Evolutionary conservation across 2,113 vertebrate genomes (phyloP), one percentile per base, ranked within the genome.

Genomic region (Rhinoptilus africanus): DNA sequence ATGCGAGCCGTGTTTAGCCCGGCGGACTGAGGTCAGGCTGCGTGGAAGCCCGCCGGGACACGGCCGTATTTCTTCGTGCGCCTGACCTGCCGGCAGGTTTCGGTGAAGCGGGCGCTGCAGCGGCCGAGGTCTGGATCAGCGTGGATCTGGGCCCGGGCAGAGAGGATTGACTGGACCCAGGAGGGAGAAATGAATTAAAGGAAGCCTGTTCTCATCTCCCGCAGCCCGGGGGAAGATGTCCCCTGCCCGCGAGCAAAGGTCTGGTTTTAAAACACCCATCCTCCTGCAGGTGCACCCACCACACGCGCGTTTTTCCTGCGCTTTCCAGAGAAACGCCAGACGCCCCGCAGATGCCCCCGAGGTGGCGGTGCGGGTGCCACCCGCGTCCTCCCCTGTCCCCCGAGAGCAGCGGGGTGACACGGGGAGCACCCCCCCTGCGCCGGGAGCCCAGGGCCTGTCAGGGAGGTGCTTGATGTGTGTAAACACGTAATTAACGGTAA

Each of bases 401-500:
- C 2, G 32, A 16, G 4, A 56, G 73, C 77, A 5, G 5, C 8
- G 7, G 59, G 53, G 50, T 71, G 23, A 28, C 2, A 6, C 4
- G 5, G 17, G 37, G 64, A 85, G 50, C n/a, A n/a, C 85, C 27
- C 24, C 57, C 53, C 57, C 34, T 0, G 19, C 5, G 3, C 13
- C 0, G 26, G 67, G 41, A 80, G 68, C 56, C 9, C 28, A 0
- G 71, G 39, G 82, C 62, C 67, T 32, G 67, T 51, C 86, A 57
- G 84, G 91, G 89, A 30, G 20, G 86, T 45, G 91, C 79, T 86
- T 77, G 73, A 57, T 91, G 93, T 92, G 79, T 93, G 93, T 77
- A 92, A 95, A 95, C 93, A 88, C 60, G 16, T 91, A 96, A 96
- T 97, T 96, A 96, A 96, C 89, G 91, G 93, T 74, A 78, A 37